Percentiles rank a stretch among this genome's conserved stretches.
Conservation (phyloP, 1,140 invertebrate species). For the Leucophenga varia region DNA sequence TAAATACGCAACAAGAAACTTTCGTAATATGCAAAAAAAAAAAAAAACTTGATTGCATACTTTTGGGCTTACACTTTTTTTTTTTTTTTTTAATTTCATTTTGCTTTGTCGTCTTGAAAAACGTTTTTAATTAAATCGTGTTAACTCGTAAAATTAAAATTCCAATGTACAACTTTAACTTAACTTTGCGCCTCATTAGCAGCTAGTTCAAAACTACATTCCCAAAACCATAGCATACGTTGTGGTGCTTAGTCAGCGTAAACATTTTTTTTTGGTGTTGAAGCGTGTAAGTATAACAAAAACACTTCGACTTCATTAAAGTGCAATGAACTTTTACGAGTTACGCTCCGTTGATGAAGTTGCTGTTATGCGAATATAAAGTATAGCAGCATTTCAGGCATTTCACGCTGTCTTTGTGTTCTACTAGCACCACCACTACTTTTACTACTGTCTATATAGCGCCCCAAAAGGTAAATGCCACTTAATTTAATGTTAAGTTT, state of each 20-base stretch:
- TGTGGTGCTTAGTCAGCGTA: too few relatives aligned
- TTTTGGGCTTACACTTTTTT: neutral
- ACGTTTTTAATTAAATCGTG: conserved; percentile 37
- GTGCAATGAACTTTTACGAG: conserved; percentile 43
- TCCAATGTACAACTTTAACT: conserved; percentile 11
- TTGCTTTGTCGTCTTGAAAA: too few relatives aligned
- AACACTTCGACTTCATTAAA: conserved; percentile 30
- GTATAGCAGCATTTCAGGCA: neutral
- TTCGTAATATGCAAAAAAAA: conserved; percentile 43
- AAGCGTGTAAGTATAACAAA: too few relatives aligned
- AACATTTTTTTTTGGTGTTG: too few relatives aligned
- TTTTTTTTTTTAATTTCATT: too few relatives aligned
- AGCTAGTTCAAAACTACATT: neutral
- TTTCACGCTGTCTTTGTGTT: neutral
- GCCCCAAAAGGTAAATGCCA: conserved; percentile 26
- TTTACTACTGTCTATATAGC: conserved; percentile 19
- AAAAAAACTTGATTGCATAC: conserved; percentile 24
- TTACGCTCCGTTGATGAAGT: neutral
- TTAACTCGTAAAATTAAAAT: conserved; percentile 20
- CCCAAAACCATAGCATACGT: neutral
- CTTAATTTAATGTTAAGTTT: conserved; percentile 50
- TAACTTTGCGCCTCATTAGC: conserved; percentile 5
- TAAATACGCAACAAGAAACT: conserved; percentile 45
- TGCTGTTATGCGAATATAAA: neutral
- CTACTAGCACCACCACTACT: conserved; percentile 7